These are phyloP conservation scores for Glandiceps talaboti DNA, from an alignment of 53 echinoderm and acorn worm genomes.

Conservation along the genomic window DNA sequence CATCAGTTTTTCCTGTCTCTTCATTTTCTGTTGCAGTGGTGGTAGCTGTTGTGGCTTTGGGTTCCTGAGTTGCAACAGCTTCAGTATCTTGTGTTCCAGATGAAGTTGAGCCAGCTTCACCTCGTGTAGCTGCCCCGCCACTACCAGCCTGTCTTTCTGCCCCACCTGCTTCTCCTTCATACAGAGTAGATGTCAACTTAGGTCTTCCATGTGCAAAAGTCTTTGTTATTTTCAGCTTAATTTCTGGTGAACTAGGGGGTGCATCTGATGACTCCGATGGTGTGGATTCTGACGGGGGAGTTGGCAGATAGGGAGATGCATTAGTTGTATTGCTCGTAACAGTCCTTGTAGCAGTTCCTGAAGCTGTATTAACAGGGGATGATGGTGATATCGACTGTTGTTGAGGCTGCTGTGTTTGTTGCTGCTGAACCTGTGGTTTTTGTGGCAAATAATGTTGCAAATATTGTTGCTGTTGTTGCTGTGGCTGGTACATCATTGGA, in stretches of 20 bases:
- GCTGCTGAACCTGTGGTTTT: conserved; percentile 11
- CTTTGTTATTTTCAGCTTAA: conserved; percentile 60
- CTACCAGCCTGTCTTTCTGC: background rate
- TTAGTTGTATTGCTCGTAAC: background rate
- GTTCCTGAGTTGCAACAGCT: background rate
- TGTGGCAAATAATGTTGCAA: conserved; percentile 12
- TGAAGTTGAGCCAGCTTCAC: background rate
- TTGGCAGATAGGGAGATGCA: conserved; percentile 18
- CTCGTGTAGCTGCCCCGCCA: background rate
- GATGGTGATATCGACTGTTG: background rate
- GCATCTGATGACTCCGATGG: conserved; percentile 41
- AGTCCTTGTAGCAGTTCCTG: background rate
- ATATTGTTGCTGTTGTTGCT: conserved; percentile 1
- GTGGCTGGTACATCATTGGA: conserved; percentile 8
- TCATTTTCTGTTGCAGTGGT: background rate
- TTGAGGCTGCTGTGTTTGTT: conserved; percentile 17
- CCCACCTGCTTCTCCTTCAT: background rate
- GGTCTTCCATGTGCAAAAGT: conserved; percentile 45
- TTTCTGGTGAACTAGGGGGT: conserved; percentile 45
- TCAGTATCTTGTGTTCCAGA: conserved; percentile 1
- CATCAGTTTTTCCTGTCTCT: background rate
- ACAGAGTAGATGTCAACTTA: conserved; percentile 41
- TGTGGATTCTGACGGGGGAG: conserved; percentile 46
- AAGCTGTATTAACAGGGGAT: background rate
- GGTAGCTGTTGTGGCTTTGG: conserved; percentile 4